Base-by-base conservation (phyloP, 2,888 invertebrate genomes). In the Caenorhabditis panamensis region DNA sequence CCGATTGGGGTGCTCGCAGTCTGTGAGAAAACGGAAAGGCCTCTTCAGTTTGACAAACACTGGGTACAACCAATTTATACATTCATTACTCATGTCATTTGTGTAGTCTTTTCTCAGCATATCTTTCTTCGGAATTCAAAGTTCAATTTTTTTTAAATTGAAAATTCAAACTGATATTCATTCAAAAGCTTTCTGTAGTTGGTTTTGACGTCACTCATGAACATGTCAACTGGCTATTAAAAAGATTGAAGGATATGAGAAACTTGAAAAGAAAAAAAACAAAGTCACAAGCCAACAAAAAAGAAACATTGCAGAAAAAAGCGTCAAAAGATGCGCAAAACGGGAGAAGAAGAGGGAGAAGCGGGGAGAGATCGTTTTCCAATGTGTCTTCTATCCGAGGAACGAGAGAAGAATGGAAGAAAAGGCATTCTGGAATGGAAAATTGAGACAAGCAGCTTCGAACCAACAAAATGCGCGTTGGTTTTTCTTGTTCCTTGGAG, bases 31-130 rank as follows among this genome's bases (percentile, higher is more conserved):
- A 66, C 64, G 41, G 22, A 49, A 36, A 41, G 20, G 63, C 66
- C 75, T 75, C 75, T 75, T 75, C 75, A 75, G 44, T 31, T 75
- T 61, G 66, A 75, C 75, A 75, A 75, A 75, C 75, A 75, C 59
- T 61, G 53, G 53, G 53, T 72, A 63, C 66, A 75, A 61, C 66
- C 31, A 59, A 61, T 61, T 66, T 61, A 66, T 59, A 75, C 61
- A 61, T 61, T 61, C 41, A 61, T 61, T 66, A 75, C 59, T 44
- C 66, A 41, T 64, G 77, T 59, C 69, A 78, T 69, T 69, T 78
- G 59, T 58, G 59, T 59, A 66, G 58, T 58, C 28, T 56, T 44
- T 20, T 18, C 13, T 18, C 37, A 11, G 18, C 20, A 9, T 2
- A 36, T 59, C 2, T 6, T 59, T 59, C 37, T 37, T n/a, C 18